Evolutionary conservation across 2,888 invertebrate genomes (phyloP), one percentile per base, ranked within the genome.

Genomic region (Synergus itoensis): DNA sequence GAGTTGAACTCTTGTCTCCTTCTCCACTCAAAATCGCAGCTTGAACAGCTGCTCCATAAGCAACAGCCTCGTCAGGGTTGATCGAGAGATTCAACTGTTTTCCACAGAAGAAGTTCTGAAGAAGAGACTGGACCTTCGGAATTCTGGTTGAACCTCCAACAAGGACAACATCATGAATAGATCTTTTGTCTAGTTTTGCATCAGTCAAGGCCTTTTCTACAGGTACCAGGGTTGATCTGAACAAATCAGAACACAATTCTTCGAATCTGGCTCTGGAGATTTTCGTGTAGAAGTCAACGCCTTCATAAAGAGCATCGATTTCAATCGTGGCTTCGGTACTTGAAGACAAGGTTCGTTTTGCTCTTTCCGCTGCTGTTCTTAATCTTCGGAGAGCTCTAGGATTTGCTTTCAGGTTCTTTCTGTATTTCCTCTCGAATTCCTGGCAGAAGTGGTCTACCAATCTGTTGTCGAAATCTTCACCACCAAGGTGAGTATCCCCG

Each of bases 21-120:
- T 94, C 94, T 88, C 96, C 96, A 2, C 94, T 94, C 18, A 99
- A 93, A 85, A 98, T 98, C 63, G 98, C 98, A 1, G 98, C 98
- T 92, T 98, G 98, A 0, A 98, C 97, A 21, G 98, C 98, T 2
- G 98, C 98, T 5, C 98, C 98, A 89, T 98, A 98, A 0, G 98
- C 98, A 1, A 98, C 97, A 9, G 98, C 97, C 92, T 98, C 97
- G 88, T 98, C 97, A 0, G 97, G 98, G 92, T 98, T 98, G 87
- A 98, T 98, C 12, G 97, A 97, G 77, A 98, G 94, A 92, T 98
- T 98, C 57, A 98, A 92, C 80, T 96, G 94, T 92, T 98, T 97
- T 5, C 94, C 96, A 85, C 94, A 94, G 94, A 97, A 97, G 93
- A 95, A 96, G 90, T 95, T 95, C 91, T 96, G 95, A 41, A 97